Percentiles rank a stretch among this genome's conserved stretches.
These are phyloP conservation scores for Mayetiola destructor DNA, from an alignment of 2,888 invertebrate species.

Conservation along the genomic window DNA sequence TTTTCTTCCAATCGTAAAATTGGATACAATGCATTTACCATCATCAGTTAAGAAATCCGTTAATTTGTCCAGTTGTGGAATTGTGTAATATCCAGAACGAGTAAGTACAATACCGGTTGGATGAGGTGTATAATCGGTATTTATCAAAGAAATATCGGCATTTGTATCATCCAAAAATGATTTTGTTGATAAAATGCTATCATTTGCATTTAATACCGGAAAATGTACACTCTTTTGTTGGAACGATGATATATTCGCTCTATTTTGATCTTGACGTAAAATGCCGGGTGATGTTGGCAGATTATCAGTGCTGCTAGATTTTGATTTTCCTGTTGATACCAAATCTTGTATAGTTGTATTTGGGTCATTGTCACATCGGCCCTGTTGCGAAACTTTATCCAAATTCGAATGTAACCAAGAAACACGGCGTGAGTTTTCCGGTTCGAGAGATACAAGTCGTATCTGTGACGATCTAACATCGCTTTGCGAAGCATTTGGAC, in stretches of 20 bases:
- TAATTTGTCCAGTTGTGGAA: conserved; percentile 72
- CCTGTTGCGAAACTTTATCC: conserved; percentile 25
- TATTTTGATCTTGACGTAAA: conserved; percentile 17
- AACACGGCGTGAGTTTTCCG: conserved; percentile 23
- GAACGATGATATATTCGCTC: conserved; percentile 7
- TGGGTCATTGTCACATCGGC: conserved; percentile 20
- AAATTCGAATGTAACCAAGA: conserved; percentile 33
- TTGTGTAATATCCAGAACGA: conserved; percentile 78
- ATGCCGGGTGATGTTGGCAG: not conserved
- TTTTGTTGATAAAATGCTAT: conserved; percentile 24
- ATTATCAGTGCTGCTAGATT: not conserved
- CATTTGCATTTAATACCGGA: conserved; percentile 22
- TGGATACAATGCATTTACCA: conserved; percentile 65
- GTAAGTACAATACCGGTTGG: conserved; percentile 64
- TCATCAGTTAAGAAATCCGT: conserved; percentile 54
- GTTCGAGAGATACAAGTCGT: not conserved
- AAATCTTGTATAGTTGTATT: conserved; percentile 31
- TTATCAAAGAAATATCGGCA: conserved; percentile 19
- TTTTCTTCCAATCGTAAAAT: conserved; percentile 75
- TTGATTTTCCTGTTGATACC: conserved; percentile 29
- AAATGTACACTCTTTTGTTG: conserved; percentile 18
- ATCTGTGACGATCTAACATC: conserved; percentile 10
- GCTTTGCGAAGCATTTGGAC: not conserved
- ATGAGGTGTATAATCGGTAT: conserved; percentile 40
- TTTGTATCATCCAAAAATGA: conserved; percentile 24